Percentiles rank a stretch among this genome's conserved stretches.
phyloP scores from a whole-genome alignment of 2,888 invertebrate species.

The Latrodectus hesperus region DNA sequence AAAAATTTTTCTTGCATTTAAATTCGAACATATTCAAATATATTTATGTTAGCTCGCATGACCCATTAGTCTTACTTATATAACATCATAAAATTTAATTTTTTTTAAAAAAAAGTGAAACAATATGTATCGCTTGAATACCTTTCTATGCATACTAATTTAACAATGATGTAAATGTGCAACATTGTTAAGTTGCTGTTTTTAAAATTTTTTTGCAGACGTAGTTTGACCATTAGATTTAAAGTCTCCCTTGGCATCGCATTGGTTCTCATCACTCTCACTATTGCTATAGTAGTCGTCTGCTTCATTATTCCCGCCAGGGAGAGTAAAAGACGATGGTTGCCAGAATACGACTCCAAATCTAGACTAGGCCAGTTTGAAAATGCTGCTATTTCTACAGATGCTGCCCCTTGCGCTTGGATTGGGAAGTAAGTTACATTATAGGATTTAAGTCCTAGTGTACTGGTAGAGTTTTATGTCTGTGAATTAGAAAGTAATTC shows the following conservation, averaged over 20 bases:
- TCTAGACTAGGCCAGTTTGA: neutral
- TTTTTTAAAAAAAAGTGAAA: too few relatives aligned
- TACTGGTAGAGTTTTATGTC: too few relatives aligned
- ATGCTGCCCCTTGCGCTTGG: constrained; percentile 84
- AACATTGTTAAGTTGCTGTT: too few relatives aligned
- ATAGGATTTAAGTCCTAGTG: neutral
- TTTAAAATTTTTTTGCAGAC: constrained; percentile 1
- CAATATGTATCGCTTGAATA: too few relatives aligned
- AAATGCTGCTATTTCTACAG: constrained; percentile 81
- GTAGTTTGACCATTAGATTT: constrained; percentile 30
- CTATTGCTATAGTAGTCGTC: constrained; percentile 28
- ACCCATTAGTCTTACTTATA: too few relatives aligned
- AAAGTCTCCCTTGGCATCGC: constrained; percentile 24
- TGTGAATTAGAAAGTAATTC: too few relatives aligned
- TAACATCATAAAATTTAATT: too few relatives aligned
- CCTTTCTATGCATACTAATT: too few relatives aligned
- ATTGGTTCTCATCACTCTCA: constrained; percentile 10
- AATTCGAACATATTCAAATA: too few relatives aligned
- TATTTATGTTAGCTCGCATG: too few relatives aligned
- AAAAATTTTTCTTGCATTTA: too few relatives aligned
- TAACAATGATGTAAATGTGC: too few relatives aligned
- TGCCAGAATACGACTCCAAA: constrained; percentile 40
- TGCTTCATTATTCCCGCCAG: constrained; percentile 15
- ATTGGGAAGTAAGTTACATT: constrained; percentile 81
- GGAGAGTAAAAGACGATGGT: neutral